A percentile compares a stretch with the other conserved stretches of the same genome.
Conservation (phyloP, 2,797 vertebrate genomes). For the Alauda arvensis region DNA sequence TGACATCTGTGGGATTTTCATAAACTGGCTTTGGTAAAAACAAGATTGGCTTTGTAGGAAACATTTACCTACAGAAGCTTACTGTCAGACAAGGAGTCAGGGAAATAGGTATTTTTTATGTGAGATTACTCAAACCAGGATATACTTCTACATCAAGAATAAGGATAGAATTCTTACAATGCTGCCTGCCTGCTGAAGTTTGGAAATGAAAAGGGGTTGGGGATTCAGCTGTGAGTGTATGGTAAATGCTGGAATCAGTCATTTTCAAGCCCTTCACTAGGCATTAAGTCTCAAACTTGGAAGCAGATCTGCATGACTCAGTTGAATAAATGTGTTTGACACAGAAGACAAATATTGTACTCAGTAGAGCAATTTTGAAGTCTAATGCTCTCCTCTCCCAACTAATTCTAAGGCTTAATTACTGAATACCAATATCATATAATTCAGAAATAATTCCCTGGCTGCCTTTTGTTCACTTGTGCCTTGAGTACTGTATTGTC, state of each 20-base stretch:
- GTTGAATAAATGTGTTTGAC: conserved; percentile 57
- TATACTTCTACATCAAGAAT: background rate
- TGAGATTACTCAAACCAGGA: background rate
- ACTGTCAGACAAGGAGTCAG: background rate
- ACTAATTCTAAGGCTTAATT: conserved; percentile 60
- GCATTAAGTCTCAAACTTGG: conserved; percentile 34
- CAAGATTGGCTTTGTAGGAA: background rate
- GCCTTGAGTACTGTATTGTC: background rate
- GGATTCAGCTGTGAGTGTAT: background rate
- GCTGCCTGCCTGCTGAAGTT: background rate
- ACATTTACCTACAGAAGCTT: background rate
- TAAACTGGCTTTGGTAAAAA: background rate
- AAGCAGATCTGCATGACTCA: conserved; percentile 21
- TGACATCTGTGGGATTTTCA: background rate
- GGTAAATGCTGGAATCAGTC: background rate
- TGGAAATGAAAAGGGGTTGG: background rate
- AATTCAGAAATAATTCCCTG: conserved; percentile 62
- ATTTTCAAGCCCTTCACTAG: conserved; percentile 30
- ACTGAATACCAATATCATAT: conserved; percentile 47
- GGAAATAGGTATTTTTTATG: background rate
- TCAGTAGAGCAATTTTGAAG: conserved; percentile 56
- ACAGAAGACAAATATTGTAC: conserved; percentile 57
- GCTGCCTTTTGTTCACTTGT: conserved; percentile 50
- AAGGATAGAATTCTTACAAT: background rate
- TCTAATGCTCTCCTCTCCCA: conserved; percentile 42